These are phyloP conservation scores for Papilio protenor DNA, from an alignment of 2,888 invertebrate genomes.

Conservation along the genomic window DNA sequence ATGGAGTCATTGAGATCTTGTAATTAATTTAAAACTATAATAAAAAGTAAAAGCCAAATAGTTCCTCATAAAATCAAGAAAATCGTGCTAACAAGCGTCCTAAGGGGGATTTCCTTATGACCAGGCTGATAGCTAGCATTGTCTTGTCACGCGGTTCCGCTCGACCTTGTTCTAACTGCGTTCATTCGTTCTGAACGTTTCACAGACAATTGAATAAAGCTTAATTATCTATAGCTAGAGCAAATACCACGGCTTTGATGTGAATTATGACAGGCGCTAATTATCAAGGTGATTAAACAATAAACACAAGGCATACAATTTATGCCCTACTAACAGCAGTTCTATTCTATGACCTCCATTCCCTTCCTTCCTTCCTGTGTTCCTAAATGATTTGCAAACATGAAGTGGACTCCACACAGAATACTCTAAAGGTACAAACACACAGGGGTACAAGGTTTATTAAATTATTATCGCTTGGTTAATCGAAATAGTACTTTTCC, in stretches of 20 bases:
- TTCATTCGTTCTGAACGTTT: conserved; percentile 29
- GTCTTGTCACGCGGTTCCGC: conserved; percentile 38
- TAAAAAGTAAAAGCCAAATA: not conserved
- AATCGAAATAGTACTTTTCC: too few species aligned
- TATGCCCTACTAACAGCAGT: not conserved
- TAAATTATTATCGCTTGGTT: too few species aligned
- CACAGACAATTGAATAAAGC: conserved; percentile 21
- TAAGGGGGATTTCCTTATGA: conserved; percentile 30
- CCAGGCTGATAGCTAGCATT: conserved; percentile 27
- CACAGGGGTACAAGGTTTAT: too few species aligned
- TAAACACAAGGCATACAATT: not conserved
- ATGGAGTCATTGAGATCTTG: too few species aligned
- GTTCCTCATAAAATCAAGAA: not conserved
- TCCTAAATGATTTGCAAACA: too few species aligned
- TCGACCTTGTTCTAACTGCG: conserved; percentile 20
- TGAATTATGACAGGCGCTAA: not conserved
- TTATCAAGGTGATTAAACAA: conserved; percentile 17
- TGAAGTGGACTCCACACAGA: too few species aligned
- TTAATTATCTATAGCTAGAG: conserved; percentile 24
- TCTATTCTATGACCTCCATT: too few species aligned
- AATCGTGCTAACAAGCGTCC: conserved; percentile 28
- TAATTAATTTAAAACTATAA: not conserved
- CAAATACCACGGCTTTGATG: not conserved
- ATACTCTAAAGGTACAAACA: too few species aligned
- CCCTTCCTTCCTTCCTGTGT: too few species aligned